phyloP scores from a whole-genome alignment of 2,797 vertebrate genomes.

The Mormyrops attenuatus region DNA sequence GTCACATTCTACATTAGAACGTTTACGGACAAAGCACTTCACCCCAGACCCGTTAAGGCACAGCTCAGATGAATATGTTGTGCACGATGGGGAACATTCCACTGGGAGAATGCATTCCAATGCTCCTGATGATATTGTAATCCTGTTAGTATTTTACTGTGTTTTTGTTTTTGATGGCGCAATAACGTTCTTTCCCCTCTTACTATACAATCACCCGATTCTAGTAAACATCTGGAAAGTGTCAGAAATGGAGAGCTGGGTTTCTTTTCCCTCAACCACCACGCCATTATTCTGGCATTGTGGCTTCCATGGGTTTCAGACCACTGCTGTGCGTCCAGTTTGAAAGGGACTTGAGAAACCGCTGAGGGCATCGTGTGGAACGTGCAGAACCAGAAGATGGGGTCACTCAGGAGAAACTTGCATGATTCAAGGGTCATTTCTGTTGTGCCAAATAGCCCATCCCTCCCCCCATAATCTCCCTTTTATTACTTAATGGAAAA shows the following conservation, averaged over 20 bases:
- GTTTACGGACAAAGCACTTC: background rate
- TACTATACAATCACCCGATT: background rate
- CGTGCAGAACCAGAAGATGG: background rate
- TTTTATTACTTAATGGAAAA: background rate
- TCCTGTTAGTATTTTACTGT: background rate
- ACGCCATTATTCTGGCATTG: background rate
- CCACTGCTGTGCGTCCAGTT: background rate
- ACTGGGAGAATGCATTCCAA: background rate
- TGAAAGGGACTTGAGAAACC: background rate
- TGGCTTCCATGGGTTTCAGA: background rate
- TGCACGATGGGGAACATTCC: background rate
- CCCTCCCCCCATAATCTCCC: background rate
- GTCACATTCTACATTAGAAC: background rate
- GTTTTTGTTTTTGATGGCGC: background rate
- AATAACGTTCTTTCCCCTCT: background rate
- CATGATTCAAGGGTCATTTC: background rate
- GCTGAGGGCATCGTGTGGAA: background rate
- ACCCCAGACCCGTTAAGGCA: background rate
- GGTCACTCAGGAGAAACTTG: background rate
- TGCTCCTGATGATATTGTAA: background rate
- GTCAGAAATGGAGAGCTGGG: background rate
- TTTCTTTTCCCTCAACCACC: background rate
- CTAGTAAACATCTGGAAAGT: constrained; percentile 14
- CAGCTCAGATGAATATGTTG: background rate
- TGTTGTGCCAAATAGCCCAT: background rate